Evolutionary conservation across 2,888 invertebrate species (phyloP), one percentile per base, ranked within the genome.

Genomic region (Oscheius sp.): DNA sequence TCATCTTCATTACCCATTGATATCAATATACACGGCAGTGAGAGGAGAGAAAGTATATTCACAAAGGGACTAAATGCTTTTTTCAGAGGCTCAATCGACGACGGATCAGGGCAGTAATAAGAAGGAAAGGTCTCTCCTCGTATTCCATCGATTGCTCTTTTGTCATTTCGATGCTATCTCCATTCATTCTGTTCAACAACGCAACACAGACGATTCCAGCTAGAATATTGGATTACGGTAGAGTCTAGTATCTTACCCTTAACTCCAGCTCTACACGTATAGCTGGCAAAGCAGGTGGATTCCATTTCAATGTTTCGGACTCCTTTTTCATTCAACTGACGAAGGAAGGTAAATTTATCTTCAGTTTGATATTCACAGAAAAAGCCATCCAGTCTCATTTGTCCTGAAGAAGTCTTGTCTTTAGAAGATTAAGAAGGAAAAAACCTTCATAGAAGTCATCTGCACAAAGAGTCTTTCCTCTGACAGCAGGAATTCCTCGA

Each of bases 391-490:
- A 95, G 89, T 46, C 97, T 91, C 20, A 94, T 96, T 89, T 97
- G 96, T 33, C 95, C 93, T 93, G 31, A 65, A 65, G n/a, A n/a
- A n/a, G n/a, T n/a, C n/a, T 25, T 48, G 6, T 55, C 48, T 23
- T 39, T 58, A 27, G 1, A 15, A 20, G 29, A 20, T 23, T 15
- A 23, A 25, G 25, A 61, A 42, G 25, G 5, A 17, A 25, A 65
- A 5, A 15, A 84, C 93, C 95, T 91, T 98, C 97, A 88, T 97
- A 98, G 87, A 98, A 98, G 88, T 97, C 97, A 86, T 94, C 92
- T 10, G 96, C 93, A 89, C 96, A 96, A 91, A 96, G 92, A 0
- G 97, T 98, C 87, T 92, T 94, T 53, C 97, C 98, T 58, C 91
- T 90, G 42, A 94, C 91, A 0, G 93, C 93, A 65, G 93, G 3